Percentiles rank a stretch among this genome's conserved stretches.
phyloP scores from a whole-genome alignment of 2,113 vertebrate genomes.

The Seriola aureovittata region DNA sequence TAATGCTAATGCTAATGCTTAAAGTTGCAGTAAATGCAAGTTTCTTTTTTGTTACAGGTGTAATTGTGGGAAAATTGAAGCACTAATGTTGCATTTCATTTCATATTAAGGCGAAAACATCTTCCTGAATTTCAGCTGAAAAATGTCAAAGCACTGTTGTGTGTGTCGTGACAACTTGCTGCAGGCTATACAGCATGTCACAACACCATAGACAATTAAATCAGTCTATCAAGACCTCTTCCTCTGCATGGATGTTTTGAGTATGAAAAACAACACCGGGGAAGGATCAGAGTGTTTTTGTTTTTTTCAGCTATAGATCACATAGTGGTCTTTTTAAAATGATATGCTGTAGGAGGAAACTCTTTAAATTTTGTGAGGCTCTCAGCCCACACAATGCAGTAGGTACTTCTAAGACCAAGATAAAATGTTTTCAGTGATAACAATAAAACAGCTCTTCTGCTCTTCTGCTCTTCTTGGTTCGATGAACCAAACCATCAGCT shows the following conservation, averaged over 20 bases:
- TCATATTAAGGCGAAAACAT: conserved; percentile 13
- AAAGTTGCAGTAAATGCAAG: not conserved
- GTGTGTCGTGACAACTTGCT: conserved; percentile 15
- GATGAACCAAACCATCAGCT: conserved; percentile 67
- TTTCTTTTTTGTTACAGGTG: not conserved
- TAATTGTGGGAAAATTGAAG: not conserved
- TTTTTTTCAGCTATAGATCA: conserved; percentile 42
- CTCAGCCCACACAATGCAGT: conserved; percentile 66
- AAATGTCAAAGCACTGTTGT: conserved; percentile 29
- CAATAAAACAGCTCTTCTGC: conserved; percentile 67
- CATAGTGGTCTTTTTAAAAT: conserved; percentile 56
- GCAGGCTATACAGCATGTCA: conserved; percentile 23
- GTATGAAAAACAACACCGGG: conserved; percentile 33
- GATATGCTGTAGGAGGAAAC: conserved; percentile 64
- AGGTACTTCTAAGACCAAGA: conserved; percentile 64
- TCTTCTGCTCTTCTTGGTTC: conserved; percentile 69
- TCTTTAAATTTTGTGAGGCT: conserved; percentile 64
- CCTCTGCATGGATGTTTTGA: not conserved
- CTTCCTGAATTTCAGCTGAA: conserved; percentile 14
- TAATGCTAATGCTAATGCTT: not conserved
- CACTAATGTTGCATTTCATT: conserved; percentile 7
- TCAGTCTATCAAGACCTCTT: conserved; percentile 33
- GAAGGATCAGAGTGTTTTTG: conserved; percentile 1
- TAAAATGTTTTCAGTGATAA: conserved; percentile 71
- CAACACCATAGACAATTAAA: conserved; percentile 55